These are phyloP conservation scores for Aphidoletes aphidimyza DNA, from an alignment of 2,888 invertebrate species.

Conservation along the genomic window DNA sequence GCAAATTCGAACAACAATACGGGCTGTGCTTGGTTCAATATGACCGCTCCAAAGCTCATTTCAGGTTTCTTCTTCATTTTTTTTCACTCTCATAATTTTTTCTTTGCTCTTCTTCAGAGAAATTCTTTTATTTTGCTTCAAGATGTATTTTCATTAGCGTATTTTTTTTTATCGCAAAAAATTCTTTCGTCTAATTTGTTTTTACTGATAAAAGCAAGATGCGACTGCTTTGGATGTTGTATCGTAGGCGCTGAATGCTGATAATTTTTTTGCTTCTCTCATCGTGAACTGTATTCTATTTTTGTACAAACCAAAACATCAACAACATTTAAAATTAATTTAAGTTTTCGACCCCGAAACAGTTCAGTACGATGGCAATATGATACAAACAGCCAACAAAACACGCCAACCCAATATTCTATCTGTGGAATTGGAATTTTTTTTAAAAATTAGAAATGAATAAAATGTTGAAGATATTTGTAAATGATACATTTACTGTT, in stretches of 20 bases:
- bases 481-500: too few relatives aligned
- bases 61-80: not conserved
- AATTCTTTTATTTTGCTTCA: not conserved
- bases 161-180: not conserved
- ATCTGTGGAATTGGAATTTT: too few relatives aligned
- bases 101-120: not conserved
- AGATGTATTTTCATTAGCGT: too few relatives aligned
- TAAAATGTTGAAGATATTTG: too few relatives aligned
- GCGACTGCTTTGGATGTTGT: too few relatives aligned
- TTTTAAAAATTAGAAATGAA: too few relatives aligned
- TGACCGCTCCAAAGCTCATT: not conserved
- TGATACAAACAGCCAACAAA: not conserved
- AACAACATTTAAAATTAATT: conserved; percentile 18
- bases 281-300: not conserved
- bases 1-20: not conserved
- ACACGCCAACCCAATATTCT: too few relatives aligned
- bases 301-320: conserved; percentile 25
- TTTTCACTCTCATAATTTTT: not conserved
- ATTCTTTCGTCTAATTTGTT: conserved; percentile 7
- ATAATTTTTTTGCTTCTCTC: not conserved
- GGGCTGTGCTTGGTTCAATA: not conserved
- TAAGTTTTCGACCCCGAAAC: not conserved
- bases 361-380: not conserved
- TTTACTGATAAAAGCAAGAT: not conserved
- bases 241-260: too few relatives aligned